Evolutionary conservation across 2,797 vertebrate genomes (phyloP), one percentile per base, ranked within the genome.

Genomic region (Holocentrus rufus): DNA sequence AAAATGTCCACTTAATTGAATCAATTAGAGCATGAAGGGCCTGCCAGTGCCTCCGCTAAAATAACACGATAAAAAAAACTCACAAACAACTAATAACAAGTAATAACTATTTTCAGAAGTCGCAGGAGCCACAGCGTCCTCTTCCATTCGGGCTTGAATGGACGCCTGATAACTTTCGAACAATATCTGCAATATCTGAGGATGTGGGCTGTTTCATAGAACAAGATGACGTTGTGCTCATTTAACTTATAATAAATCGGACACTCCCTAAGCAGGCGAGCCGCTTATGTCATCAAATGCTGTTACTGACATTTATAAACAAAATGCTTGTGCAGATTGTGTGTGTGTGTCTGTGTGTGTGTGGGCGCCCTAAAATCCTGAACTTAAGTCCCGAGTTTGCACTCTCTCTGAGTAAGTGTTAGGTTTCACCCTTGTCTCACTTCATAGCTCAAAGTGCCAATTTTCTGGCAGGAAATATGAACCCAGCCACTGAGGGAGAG

Each of bases 11-110:
- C 72, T 83, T 91, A 82, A 92, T 90, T 82, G 88, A 93, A 91
- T 88, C 81, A 91, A 88, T 89, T 88, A 88, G 84, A 90, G 87
- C 89, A 82, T 90, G 90, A 92, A 89, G 87, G 82, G 69, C 77
- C 77, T 53, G 71, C 72, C 46, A 61, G 85, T 81, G 74, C 82
- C 64, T 69, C 63, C 0, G 34, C 76, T 65, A 74, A 86, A 87
- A 75, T 65, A 75, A 72, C 56, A 66, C 0, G 17, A 76, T 25
- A 42, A 65, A 80, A 82, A 58, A 63, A 84, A 81, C 54, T 68
- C 67, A 63, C 55, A 58, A 69, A 85, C 74, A 80, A 75, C 11
- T 68, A 62, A 54, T 65, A n/a, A n/a, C n/a, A n/a, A n/a, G n/a
- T n/a, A n/a, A n/a, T 2, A 46, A 80, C 62, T 75, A 57, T 36